Base-by-base conservation (phyloP, 1,140 invertebrate species). In the Subanguina moxae region DNA sequence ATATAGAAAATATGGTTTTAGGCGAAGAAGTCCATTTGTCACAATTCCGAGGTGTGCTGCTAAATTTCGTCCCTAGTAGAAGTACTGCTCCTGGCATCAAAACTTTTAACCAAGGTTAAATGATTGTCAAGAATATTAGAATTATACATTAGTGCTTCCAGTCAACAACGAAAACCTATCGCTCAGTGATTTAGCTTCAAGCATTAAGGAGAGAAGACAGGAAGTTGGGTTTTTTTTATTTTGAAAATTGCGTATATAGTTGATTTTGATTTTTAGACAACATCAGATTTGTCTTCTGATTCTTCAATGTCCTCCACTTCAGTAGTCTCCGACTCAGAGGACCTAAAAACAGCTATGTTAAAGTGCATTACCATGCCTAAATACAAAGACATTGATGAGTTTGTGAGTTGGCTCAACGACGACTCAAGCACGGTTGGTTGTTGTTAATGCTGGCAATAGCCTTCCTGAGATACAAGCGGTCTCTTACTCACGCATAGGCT, bases 1-100 rank as follows among this genome's bases (percentile, higher is more conserved):
- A 52, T 52, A 7, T 52, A 7, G 23, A 7, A 52, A 52, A 21
- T 52, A 45, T 45, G 43, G 43, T 52, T 52, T 52, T 43, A 72
- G 71, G 71, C n/a, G 72, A 73, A 66, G 57, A 74, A 42, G 71
- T 73, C 19, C 72, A 73, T 57, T 42, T 73, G 52, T 69, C 72
- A 27, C 73, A 74, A 62, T 73, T 73, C 57, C 38, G 56, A 13
- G 71, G 71, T 32, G 32, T 75, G 25, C 62, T 68, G 0, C 42
- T 71, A 38, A 61, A 73, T 38, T 71, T 71, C 38, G n/a, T 69
- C 17, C 42, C 62, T n/a, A 64, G 38, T 19, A n/a, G 62, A 64
- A 64, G 21, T 30, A 45, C 58, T n/a, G 58, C 58, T 21, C 32
- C 32, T 38, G 32, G 32, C 32, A 38, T 38, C 32, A 38, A 38